Percentiles rank a stretch among this genome's conserved stretches.
Conservation (phyloP, 2,113 vertebrate genomes). For the Eptatretus burgeri region DNA sequence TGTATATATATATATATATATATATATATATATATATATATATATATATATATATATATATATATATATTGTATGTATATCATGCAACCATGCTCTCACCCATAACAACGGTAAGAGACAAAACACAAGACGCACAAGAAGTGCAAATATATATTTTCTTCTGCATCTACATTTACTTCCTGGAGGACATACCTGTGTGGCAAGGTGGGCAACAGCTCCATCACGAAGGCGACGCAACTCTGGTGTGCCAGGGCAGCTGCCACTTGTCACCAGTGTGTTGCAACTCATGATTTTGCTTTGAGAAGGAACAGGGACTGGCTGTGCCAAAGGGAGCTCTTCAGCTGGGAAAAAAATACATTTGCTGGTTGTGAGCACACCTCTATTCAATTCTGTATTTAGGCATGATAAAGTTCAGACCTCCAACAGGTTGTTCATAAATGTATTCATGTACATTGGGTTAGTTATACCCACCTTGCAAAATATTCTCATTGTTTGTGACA, state of each 20-base stretch:
- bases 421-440: background rate
- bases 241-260: constrained; percentile 19
- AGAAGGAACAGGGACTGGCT: constrained; percentile 36
- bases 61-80: too few relatives aligned
- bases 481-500: background rate
- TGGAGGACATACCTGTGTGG: constrained; percentile 35
- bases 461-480: background rate
- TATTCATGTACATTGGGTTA: background rate
- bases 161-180: too few relatives aligned
- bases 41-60: too few relatives aligned
- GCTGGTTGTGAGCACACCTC: background rate
- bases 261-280: constrained; percentile 16
- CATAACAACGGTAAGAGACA: too few relatives aligned
- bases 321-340: constrained; percentile 27
- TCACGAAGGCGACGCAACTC: constrained; percentile 27
- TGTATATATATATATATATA: too few relatives aligned
- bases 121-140: too few relatives aligned
- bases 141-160: too few relatives aligned
- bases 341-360: constrained; percentile 16
- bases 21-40: too few relatives aligned
- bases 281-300: constrained; percentile 19
- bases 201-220: constrained; percentile 42
- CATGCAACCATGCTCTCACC: too few relatives aligned
- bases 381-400: background rate
- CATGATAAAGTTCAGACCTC: background rate